Evolutionary conservation across 2,797 vertebrate species (phyloP).

Genomic region (Adrianichthys oophorus): DNA sequence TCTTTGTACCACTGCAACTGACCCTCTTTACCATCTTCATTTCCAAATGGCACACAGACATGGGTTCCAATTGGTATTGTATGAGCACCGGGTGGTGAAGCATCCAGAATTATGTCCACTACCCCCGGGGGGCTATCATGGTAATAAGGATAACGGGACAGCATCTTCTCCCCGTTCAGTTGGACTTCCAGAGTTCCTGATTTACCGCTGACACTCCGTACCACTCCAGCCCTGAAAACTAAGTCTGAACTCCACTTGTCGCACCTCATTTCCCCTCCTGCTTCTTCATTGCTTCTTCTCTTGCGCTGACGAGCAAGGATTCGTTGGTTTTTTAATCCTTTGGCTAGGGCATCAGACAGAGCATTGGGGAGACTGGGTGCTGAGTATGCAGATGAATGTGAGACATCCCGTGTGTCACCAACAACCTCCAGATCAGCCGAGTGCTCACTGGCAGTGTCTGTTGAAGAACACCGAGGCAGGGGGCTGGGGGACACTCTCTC

Average conservation of each 20-base stretch:
- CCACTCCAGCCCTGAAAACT: conserved; percentile 83
- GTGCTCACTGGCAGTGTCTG: conserved; percentile 90
- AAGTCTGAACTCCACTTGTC: conserved; percentile 31
- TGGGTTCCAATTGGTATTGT: conserved; percentile 79
- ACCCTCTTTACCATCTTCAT: conserved; percentile 51
- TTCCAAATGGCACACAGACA: conserved; percentile 83
- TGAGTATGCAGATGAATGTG: conserved; percentile 25
- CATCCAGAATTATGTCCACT: conserved; percentile 85
- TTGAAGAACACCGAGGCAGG: conserved; percentile 86
- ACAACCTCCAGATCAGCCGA: conserved; percentile 81
- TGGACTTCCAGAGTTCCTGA: conserved; percentile 84
- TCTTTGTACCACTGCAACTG: conserved; percentile 80
- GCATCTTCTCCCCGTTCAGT: conserved; percentile 80
- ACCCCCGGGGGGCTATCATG: conserved; percentile 60
- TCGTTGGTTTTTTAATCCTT: conserved; percentile 85
- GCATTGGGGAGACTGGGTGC: conserved; percentile 59
- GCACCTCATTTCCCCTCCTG: conserved; percentile 45
- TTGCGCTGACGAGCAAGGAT: conserved; percentile 80
- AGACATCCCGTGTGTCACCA: conserved; percentile 9
- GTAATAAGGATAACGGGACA: conserved; percentile 76
- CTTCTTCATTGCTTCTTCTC: conserved; percentile 50
- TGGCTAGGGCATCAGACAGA: conserved; percentile 77
- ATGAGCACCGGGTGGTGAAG: conserved; percentile 78
- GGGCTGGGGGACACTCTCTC: conserved; percentile 72
- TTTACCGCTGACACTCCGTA: conserved; percentile 84